Evolutionary conservation across 2,888 invertebrate genomes (phyloP), one percentile per base, ranked within the genome.

Genomic region (Drosophila phalerata): DNA sequence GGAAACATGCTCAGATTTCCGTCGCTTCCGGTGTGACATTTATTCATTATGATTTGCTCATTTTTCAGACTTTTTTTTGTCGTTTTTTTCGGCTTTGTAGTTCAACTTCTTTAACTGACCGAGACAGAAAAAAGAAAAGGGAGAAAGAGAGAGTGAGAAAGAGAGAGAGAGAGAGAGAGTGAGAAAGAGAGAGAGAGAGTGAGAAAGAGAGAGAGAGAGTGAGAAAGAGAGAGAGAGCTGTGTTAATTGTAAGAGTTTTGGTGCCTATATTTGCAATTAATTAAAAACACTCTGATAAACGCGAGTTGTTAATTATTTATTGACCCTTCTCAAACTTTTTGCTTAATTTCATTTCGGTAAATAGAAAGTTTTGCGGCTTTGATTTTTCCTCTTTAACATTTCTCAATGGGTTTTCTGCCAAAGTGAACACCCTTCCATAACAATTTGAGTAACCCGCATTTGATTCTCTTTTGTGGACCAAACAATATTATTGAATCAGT

Each of bases 21-120:
- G 74, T 51, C 73, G 68, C 76, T 87, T 87, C 85, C 89, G 89
- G 88, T 85, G 82, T 80, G 89, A 85, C 89, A 89, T 87, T 85
- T 87, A 85, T 85, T 85, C 78, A 89, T 85, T 87, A 87, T 87
- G 89, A 87, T 89, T 88, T 89, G 77, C 73, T 77, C 83, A 77
- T 75, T 82, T 89, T 71, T 65, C 48, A 60, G 37, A 58, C 49
- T 32, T 52, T 64, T 65, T 69, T 70, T 30, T 58, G 37, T 52
- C 9, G 37, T 15, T 17, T 28, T 45, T 17, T 22, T 30, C 34
- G 51, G 9, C 40, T 47, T 17, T 47, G 47, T 9, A 22, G 38
- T 19, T 30, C 40, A 17, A 32, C 19, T 37, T 38, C 17, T 65
- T 32, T 37, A 13, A 8, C 13, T 28, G 32, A n/a, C 13, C 13